Conservation (phyloP, 2,888 invertebrate species). For the Mechanitis messenoides region DNA sequence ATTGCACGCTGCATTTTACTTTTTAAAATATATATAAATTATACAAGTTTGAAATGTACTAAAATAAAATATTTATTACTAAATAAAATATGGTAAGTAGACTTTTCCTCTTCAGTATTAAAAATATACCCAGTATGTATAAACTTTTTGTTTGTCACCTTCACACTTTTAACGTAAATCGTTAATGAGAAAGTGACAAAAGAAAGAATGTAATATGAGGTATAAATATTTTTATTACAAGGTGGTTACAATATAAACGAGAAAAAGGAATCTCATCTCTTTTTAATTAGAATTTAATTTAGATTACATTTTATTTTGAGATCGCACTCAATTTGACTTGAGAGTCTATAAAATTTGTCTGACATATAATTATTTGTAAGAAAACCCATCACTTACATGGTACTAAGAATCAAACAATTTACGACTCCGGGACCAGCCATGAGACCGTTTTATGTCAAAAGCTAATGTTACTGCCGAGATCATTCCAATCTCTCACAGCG, state of each 20-base stretch:
- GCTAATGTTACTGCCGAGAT: not conserved
- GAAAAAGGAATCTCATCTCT: no score
- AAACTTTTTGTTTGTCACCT: no score
- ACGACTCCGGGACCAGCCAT: constrained; percentile 3
- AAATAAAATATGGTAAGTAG: no score
- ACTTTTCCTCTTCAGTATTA: no score
- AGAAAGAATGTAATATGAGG: not conserved
- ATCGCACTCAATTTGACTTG: no score
- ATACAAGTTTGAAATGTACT: not conserved
- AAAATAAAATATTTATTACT: no score
- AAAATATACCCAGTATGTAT: no score
- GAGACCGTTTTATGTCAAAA: not conserved
- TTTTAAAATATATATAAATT: not conserved
- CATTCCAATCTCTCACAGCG: not conserved
- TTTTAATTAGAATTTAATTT: no score
- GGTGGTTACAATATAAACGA: no score
- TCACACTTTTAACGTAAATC: no score
- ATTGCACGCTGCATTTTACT: constrained; percentile 8
- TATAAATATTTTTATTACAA: not conserved
- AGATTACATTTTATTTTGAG: no score
- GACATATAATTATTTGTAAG: constrained; percentile 3
- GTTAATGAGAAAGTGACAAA: no score
- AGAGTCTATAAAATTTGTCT: not conserved
- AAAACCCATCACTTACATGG: constrained; percentile 10
- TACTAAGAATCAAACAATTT: constrained; percentile 12